Conservation (phyloP, 1,140 invertebrate species). For the Rhyzopertha dominica region DNA sequence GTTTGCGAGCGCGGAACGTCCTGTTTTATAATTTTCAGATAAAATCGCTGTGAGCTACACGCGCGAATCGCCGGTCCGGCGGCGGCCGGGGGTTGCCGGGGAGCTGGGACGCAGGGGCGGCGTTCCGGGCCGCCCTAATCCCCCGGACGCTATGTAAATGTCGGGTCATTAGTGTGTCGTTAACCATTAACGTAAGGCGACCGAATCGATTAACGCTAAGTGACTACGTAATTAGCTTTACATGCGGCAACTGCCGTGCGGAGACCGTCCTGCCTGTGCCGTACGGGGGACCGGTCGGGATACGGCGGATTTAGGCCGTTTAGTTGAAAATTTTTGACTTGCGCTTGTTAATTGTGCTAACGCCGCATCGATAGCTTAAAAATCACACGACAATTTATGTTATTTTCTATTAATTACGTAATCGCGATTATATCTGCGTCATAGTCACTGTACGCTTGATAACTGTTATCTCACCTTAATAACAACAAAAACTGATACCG, state of each 20-base stretch:
- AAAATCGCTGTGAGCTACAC: slow-evolving; percentile 41
- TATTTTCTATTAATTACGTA: no score
- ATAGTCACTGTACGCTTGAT: no score
- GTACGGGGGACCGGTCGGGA: no score
- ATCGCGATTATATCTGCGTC: no score
- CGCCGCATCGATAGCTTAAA: no score
- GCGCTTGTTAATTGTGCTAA: no score
- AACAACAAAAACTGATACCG: no score
- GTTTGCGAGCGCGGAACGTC: slow-evolving; percentile 39
- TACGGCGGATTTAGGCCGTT: no score
- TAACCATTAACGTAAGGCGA: slow-evolving; percentile 46
- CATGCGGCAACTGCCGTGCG: slow-evolving; percentile 32
- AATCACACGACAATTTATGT: no score
- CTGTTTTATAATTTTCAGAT: slow-evolving; percentile 45
- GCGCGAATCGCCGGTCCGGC: slow-evolving; percentile 14
- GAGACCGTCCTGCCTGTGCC: no score
- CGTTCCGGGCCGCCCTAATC: slow-evolving; percentile 13
- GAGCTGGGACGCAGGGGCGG: slow-evolving; percentile 1
- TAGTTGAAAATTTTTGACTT: no score
- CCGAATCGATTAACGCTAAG: slow-evolving; percentile 48
- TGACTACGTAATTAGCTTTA: slow-evolving; percentile 48
- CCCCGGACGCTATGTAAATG: slow-evolving; percentile 42
- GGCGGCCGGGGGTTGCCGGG: slow-evolving; percentile 16
- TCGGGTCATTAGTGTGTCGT: slow-evolving; percentile 46
- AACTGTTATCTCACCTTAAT: no score